Conservation (phyloP, 1,140 invertebrate genomes). For the Plectrocnemia conspersa region DNA sequence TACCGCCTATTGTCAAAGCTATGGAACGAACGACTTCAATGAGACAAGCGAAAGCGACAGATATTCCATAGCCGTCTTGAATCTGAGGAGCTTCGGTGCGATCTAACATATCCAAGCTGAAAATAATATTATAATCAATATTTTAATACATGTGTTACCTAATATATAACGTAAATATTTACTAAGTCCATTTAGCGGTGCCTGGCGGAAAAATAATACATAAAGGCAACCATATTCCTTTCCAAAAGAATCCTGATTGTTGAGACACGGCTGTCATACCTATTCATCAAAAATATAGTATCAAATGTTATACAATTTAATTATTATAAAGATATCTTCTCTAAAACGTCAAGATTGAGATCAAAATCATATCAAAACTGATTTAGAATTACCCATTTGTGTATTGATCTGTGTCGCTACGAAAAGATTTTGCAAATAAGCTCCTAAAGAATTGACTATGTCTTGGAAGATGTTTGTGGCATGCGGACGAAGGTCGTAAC, state of each 20-base stretch:
- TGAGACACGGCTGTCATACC: slow-evolving; percentile 67
- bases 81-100: slow-evolving; percentile 89
- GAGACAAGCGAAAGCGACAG: slow-evolving; percentile 87
- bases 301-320: neutral
- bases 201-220: slow-evolving; percentile 80
- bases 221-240: slow-evolving; percentile 87
- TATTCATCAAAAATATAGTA: slow-evolving; percentile 43
- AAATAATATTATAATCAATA: slow-evolving; percentile 36
- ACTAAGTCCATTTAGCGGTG: slow-evolving; percentile 83
- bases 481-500: slow-evolving; percentile 90
- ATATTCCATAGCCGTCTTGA: slow-evolving; percentile 93
- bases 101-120: slow-evolving; percentile 90
- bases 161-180: slow-evolving; percentile 47
- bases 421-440: slow-evolving; percentile 93
- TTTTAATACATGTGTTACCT: neutral
- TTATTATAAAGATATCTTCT: slow-evolving; percentile 2
- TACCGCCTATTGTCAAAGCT: slow-evolving; percentile 61
- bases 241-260: slow-evolving; percentile 87
- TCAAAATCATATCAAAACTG: slow-evolving; percentile 41
- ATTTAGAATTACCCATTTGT: slow-evolving; percentile 39
- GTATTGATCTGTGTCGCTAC: slow-evolving; percentile 54
- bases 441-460: slow-evolving; percentile 90
- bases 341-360: slow-evolving; percentile 41
- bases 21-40: slow-evolving; percentile 83
- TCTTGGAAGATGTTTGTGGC: slow-evolving; percentile 92